These are phyloP conservation scores for Erpetoichthys calabaricus DNA, from an alignment of 2,797 vertebrate species.

Conservation along the genomic window DNA sequence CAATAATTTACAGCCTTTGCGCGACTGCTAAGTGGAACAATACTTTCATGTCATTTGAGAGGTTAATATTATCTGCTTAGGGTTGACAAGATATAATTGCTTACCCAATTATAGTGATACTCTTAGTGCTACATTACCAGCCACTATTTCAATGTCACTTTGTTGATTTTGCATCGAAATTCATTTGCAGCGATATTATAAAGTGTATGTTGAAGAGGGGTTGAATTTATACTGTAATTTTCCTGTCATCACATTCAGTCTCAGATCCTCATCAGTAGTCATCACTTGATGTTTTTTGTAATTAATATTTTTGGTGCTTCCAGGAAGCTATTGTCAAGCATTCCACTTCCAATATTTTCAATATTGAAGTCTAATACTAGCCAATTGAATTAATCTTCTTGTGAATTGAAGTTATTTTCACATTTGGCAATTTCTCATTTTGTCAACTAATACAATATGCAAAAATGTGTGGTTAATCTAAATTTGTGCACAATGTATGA, in stretches of 20 bases:
- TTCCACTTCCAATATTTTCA: neutral
- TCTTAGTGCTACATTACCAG: neutral
- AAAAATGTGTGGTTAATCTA: too few species aligned
- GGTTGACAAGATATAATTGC: slow-evolving; percentile 53
- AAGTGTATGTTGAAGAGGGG: slow-evolving; percentile 12
- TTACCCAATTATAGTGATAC: slow-evolving; percentile 23
- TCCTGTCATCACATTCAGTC: neutral
- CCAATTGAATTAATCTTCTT: too few species aligned
- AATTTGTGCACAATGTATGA: too few species aligned
- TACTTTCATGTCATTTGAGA: slow-evolving; percentile 37
- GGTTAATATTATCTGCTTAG: slow-evolving; percentile 39
- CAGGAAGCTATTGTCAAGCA: neutral
- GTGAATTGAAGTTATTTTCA: too few species aligned
- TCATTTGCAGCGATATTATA: slow-evolving; percentile 25
- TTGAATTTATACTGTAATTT: slow-evolving; percentile 8
- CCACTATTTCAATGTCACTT: slow-evolving; percentile 1
- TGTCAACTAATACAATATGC: too few species aligned
- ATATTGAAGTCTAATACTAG: neutral
- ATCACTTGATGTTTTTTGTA: neutral
- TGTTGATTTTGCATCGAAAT: slow-evolving; percentile 18
- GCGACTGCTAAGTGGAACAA: slow-evolving; percentile 25
- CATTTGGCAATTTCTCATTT: too few species aligned
- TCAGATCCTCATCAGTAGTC: too few species aligned
- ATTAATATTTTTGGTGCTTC: neutral
- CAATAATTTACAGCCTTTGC: slow-evolving; percentile 31